Conservation (phyloP, 2,797 vertebrate genomes). For the Gobio occitaniae region DNA sequence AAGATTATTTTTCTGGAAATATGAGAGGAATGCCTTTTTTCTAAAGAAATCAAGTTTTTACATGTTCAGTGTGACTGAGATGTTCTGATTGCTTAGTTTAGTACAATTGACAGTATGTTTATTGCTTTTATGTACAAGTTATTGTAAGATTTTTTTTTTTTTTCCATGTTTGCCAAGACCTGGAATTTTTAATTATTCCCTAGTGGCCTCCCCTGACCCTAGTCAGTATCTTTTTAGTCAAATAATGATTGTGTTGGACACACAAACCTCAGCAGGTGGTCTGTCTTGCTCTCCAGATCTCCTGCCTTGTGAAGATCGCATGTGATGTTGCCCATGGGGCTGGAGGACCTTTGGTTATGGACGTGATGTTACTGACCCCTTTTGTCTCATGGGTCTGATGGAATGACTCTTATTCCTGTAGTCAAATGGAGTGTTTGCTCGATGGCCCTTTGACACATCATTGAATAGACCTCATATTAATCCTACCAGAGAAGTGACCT, state of each 20-base stretch:
- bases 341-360: neutral
- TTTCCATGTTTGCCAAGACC: neutral
- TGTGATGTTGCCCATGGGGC: neutral
- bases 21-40: slow-evolving; percentile 6
- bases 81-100: neutral
- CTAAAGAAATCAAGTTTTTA: neutral
- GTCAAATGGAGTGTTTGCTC: neutral
- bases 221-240: neutral
- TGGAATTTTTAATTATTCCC: neutral
- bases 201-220: neutral
- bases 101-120: neutral
- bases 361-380: neutral
- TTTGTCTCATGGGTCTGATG: slow-evolving; percentile 3
- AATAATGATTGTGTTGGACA: neutral
- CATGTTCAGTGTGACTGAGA: neutral
- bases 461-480: neutral
- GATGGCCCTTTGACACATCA: neutral
- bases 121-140: neutral
- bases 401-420: slow-evolving; percentile 17
- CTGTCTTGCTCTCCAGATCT: neutral
- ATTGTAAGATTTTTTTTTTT: neutral
- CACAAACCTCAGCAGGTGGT: neutral
- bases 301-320: neutral
- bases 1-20: slow-evolving; percentile 10
- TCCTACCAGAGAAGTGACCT: slow-evolving; percentile 17